Percentiles rank a stretch among this genome's conserved stretches.
Evolutionary conservation across 2,113 vertebrate genomes (phyloP).

Genomic region (Danionella cerebrum): DNA sequence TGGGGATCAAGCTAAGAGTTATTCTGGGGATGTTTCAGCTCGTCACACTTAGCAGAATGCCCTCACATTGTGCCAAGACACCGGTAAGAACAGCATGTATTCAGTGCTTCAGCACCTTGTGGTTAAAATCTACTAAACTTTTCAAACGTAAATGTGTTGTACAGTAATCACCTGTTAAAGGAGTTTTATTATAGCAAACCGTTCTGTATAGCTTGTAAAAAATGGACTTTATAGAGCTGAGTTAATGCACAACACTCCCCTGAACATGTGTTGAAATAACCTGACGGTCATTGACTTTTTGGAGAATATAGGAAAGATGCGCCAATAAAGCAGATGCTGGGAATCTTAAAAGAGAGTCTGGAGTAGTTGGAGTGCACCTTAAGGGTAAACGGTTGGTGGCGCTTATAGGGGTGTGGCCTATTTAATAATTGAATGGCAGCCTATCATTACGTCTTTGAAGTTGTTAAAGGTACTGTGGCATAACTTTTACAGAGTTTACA

Average conservation of each 20-base stretch:
- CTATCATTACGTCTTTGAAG: too few species aligned
- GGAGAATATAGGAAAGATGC: slow-evolving; percentile 31
- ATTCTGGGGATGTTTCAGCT: slow-evolving; percentile 76
- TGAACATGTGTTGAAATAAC: slow-evolving; percentile 38
- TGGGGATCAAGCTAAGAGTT: slow-evolving; percentile 74
- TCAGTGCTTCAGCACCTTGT: too few species aligned
- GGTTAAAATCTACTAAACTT: too few species aligned
- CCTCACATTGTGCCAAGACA: slow-evolving; percentile 66
- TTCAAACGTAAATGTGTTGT: too few species aligned
- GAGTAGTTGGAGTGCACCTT: too few species aligned
- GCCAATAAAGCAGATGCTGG: neutral
- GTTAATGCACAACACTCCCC: slow-evolving; percentile 17
- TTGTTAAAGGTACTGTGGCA: too few species aligned
- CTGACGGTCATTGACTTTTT: slow-evolving; percentile 59
- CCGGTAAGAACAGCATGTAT: slow-evolving; percentile 35
- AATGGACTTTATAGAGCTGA: slow-evolving; percentile 3
- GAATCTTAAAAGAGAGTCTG: neutral
- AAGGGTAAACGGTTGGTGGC: too few species aligned
- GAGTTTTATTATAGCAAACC: neutral
- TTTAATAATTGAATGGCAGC: neutral
- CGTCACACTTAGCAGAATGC: slow-evolving; percentile 68
- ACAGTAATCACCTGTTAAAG: neutral
- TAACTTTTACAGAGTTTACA: too few species aligned
- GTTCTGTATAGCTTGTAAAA: neutral
- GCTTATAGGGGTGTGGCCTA: neutral